These are phyloP conservation scores for Sinocyclocheilus anshuiensis DNA, from an alignment of 2,113 vertebrate genomes.

Conservation along the genomic window DNA sequence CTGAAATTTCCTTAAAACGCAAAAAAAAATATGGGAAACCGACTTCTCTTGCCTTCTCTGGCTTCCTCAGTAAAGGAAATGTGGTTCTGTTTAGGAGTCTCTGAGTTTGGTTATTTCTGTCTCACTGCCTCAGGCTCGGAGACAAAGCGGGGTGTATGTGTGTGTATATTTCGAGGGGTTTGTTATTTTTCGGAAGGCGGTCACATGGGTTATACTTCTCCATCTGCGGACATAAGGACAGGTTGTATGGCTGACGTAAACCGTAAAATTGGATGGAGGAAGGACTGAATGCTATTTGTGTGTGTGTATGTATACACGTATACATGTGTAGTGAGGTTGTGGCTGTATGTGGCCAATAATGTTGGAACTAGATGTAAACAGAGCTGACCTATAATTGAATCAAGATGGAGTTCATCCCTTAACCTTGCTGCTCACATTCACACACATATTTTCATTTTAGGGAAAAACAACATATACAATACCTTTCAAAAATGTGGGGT, in stretches of 20 bases:
- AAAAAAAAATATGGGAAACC: conserved; percentile 1
- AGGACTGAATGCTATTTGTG: conserved; percentile 18
- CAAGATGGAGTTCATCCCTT: conserved; percentile 30
- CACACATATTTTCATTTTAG: not conserved
- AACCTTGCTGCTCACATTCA: not conserved
- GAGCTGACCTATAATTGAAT: conserved; percentile 44
- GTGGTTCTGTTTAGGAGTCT: conserved; percentile 51
- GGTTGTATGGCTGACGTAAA: conserved; percentile 42
- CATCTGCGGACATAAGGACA: conserved; percentile 43
- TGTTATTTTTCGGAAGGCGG: conserved; percentile 32
- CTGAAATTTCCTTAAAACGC: not conserved
- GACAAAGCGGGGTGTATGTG: conserved; percentile 25
- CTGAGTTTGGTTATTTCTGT: conserved; percentile 58
- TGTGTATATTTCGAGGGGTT: conserved; percentile 8
- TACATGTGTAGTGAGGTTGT: not conserved
- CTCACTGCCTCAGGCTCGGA: conserved; percentile 43
- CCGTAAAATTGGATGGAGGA: not conserved
- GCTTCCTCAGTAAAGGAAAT: conserved; percentile 34
- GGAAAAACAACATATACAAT: not conserved
- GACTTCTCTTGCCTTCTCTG: conserved; percentile 26
- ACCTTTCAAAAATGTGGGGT: not conserved
- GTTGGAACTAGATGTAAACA: conserved; percentile 45
- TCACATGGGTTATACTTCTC: not conserved
- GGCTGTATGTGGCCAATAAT: conserved; percentile 39
- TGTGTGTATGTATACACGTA: not conserved